These are phyloP conservation scores for Dysidea cf. avara DNA, from an alignment of 37 sponge, comb jelly and placozoan species.

Conservation along the genomic window DNA sequence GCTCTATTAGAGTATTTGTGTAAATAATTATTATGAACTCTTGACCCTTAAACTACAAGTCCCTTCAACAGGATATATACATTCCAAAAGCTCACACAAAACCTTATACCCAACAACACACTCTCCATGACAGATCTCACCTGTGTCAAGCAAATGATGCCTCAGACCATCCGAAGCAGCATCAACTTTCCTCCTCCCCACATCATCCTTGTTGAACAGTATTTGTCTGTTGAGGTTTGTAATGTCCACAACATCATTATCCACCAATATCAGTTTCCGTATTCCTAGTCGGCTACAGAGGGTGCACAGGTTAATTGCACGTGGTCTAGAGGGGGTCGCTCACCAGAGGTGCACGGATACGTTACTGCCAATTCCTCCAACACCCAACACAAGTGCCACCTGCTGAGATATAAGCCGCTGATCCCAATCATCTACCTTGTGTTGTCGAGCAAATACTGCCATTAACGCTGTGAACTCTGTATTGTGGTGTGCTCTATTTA, in stretches of 20 bases:
- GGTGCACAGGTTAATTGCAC: too few species aligned
- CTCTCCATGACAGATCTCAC: neutral
- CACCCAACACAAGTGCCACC: slow-evolving; percentile 52
- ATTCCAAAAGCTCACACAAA: neutral
- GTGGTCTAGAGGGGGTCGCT: too few species aligned
- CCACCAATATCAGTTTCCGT: slow-evolving; percentile 24
- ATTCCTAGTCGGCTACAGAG: slow-evolving; percentile 48
- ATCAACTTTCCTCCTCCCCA: slow-evolving; percentile 42
- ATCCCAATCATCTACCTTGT: slow-evolving; percentile 37
- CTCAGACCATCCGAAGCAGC: slow-evolving; percentile 40
- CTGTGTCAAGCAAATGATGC: slow-evolving; percentile 23
- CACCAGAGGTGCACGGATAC: slow-evolving; percentile 49
- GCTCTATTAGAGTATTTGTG: neutral
- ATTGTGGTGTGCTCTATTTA: too few species aligned
- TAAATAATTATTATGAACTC: neutral
- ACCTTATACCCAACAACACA: neutral
- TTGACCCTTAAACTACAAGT: too few species aligned
- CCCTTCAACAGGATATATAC: too few species aligned
- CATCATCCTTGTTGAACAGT: slow-evolving; percentile 30
- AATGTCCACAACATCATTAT: slow-evolving; percentile 47
- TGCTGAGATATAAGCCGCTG: slow-evolving; percentile 34
- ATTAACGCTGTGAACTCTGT: neutral
- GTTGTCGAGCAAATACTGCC: slow-evolving; percentile 57
- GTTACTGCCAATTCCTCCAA: slow-evolving; percentile 59
- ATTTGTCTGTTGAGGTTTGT: slow-evolving; percentile 62